A percentile compares a stretch with the other conserved stretches of the same genome.
Conservation (phyloP, 2,888 invertebrate species). For the Arctia plantaginis region DNA sequence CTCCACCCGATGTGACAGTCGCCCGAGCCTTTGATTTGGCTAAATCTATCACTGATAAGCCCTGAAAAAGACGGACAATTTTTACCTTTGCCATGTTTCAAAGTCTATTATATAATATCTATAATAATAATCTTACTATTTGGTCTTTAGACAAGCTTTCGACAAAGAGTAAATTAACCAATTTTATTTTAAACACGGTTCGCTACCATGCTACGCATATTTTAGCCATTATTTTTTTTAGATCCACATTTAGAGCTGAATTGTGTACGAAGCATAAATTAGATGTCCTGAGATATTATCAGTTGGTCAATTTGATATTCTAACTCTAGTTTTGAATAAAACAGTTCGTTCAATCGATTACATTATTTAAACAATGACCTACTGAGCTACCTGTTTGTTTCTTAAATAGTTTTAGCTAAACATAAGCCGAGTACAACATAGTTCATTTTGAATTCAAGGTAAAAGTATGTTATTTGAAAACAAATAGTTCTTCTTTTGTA, state of each 20-base stretch:
- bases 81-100: background rate
- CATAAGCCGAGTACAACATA: background rate
- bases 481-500: background rate
- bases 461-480: background rate
- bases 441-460: background rate
- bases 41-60: conserved; percentile 70
- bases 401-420: no score
- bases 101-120: background rate
- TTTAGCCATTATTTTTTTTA: background rate
- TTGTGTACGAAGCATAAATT: background rate
- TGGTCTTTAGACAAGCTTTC: background rate
- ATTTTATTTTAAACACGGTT: background rate
- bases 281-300: background rate
- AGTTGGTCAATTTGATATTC: no score
- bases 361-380: background rate
- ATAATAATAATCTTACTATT: background rate
- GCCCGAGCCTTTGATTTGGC: conserved; percentile 62
- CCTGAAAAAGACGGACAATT: conserved; percentile 58
- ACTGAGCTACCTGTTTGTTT: no score
- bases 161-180: background rate
- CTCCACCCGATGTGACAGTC: conserved; percentile 72
- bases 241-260: background rate
- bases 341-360: no score
- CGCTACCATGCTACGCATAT: background rate
- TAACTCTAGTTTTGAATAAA: no score